phyloP scores from a whole-genome alignment of 37 sponge, comb jelly and placozoan species.

The Trichoplax adhaerens region DNA sequence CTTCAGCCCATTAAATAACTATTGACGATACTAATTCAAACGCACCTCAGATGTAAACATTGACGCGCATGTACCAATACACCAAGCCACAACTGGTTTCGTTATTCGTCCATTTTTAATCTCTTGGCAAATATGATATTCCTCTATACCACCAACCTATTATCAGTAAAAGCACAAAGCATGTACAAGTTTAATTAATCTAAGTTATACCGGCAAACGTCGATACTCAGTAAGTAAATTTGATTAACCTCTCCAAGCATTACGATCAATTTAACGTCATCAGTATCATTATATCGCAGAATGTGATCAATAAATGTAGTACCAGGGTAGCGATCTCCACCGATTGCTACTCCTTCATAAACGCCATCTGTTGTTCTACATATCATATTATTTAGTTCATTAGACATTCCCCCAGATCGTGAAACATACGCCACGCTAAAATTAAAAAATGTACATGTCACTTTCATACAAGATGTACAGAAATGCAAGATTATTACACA shows the following conservation, averaged over 20 bases:
- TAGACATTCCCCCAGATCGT: conserved; percentile 96
- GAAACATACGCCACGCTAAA: conserved; percentile 89
- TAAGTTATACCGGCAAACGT: neutral
- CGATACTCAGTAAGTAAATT: neutral
- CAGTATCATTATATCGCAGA: conserved; percentile 67
- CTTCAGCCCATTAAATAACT: no score
- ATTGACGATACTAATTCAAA: neutral
- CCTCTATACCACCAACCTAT: conserved; percentile 89
- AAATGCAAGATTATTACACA: no score
- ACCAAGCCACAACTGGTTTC: conserved; percentile 90
- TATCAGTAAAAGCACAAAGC: conserved; percentile 4
- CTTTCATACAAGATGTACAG: no score
- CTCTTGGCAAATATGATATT: conserved; percentile 65
- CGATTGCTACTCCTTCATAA: conserved; percentile 95
- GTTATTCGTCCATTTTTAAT: conserved; percentile 63
- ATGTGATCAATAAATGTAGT: conserved; percentile 82
- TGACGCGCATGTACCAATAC: conserved; percentile 88
- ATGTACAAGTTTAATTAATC: neutral
- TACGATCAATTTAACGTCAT: conserved; percentile 77
- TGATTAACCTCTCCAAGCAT: conserved; percentile 76
- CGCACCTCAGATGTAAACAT: conserved; percentile 76
- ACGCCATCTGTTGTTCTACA: conserved; percentile 68
- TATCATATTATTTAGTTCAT: conserved; percentile 94
- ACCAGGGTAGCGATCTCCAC: conserved; percentile 94
- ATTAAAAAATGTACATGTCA: no score